Percentiles rank a stretch among this genome's conserved stretches.
These are phyloP conservation scores for Carassius auratus DNA, from an alignment of 2,113 vertebrate species.

Conservation along the genomic window DNA sequence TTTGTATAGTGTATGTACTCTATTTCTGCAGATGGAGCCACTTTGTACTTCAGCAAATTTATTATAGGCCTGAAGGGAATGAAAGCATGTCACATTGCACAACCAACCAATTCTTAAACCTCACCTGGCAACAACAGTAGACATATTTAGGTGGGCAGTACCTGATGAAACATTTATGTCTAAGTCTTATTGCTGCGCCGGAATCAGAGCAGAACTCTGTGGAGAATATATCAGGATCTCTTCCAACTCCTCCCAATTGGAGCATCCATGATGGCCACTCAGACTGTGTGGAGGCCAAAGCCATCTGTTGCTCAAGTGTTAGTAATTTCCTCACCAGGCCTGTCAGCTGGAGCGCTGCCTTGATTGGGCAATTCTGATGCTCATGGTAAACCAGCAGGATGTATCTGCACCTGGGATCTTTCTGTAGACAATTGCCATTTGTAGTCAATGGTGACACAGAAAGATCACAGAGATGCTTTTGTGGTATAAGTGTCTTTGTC, in stretches of 20 bases:
- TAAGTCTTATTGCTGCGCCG: background rate
- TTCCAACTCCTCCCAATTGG: slow-evolving; percentile 34
- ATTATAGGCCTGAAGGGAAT: slow-evolving; percentile 4
- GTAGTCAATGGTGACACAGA: slow-evolving; percentile 21
- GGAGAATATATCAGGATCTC: slow-evolving; percentile 29
- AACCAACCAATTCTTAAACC: slow-evolving; percentile 15
- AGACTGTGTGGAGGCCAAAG: slow-evolving; percentile 49
- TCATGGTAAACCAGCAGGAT: slow-evolving; percentile 52
- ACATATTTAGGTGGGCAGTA: slow-evolving; percentile 4
- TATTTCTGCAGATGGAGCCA: background rate
- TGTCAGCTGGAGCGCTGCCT: slow-evolving; percentile 58
- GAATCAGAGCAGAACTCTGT: slow-evolving; percentile 29
- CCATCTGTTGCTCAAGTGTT: slow-evolving; percentile 60
- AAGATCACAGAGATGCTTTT: slow-evolving; percentile 4
- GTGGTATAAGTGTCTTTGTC: background rate
- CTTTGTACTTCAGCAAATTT: background rate
- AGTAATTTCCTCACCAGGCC: slow-evolving; percentile 59
- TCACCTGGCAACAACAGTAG: slow-evolving; percentile 16
- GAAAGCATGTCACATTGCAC: background rate
- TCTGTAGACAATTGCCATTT: slow-evolving; percentile 56
- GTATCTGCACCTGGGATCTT: slow-evolving; percentile 57
- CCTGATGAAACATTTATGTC: background rate
- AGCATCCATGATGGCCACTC: slow-evolving; percentile 39
- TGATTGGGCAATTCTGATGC: slow-evolving; percentile 61
- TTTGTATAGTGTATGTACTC: background rate